Base-by-base conservation (phyloP, 2,888 invertebrate genomes). In the Phortica okadai region DNA sequence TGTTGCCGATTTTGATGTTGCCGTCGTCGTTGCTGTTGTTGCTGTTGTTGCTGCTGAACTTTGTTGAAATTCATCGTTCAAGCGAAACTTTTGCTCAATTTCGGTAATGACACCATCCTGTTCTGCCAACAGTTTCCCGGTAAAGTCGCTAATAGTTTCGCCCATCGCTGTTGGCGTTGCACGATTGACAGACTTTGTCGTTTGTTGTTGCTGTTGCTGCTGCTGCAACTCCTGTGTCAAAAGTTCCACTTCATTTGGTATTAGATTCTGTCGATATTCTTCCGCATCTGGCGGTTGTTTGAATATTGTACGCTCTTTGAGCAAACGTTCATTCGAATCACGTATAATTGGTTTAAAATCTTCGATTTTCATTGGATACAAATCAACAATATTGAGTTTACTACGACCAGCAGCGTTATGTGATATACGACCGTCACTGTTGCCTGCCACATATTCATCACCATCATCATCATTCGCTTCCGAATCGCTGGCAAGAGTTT, bases 71-170 rank as follows among this genome's bases (percentile, higher is more conserved):
- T 64, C 33, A 14, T 91, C 91, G 62, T 88, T 83, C 75, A 90
- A 78, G 45, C 89, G 86, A 80, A 91, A 91, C 75, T 91, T 91
- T 74, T 90, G 87, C 81, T 92, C 91, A 74, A 91, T 91, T 85
- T 91, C 91, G 8, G 91, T 91, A 77, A 92, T 91, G 73, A 91
- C 82, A 74, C 90, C 91, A 82, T 91, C 92, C 77, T 90, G 89
- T 74, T 91, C 91, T 66, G 90, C 91, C 45, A 90, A 76, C 44
- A 91, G 78, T 82, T 91, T 90, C 5, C 90, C 90, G 2, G 91
- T 91, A 64, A 91, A 91, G 75, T 90, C 91, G 50, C 78, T 84
- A 73, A 82, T 76, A 62, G 56, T 62, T 50, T 76, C 78, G 25
- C 74, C 64, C 16, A 25, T 41, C 16, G 79, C 41, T 5, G 81